phyloP scores from a whole-genome alignment of 2,888 invertebrate genomes.

The Drosophila vallismaia region DNA sequence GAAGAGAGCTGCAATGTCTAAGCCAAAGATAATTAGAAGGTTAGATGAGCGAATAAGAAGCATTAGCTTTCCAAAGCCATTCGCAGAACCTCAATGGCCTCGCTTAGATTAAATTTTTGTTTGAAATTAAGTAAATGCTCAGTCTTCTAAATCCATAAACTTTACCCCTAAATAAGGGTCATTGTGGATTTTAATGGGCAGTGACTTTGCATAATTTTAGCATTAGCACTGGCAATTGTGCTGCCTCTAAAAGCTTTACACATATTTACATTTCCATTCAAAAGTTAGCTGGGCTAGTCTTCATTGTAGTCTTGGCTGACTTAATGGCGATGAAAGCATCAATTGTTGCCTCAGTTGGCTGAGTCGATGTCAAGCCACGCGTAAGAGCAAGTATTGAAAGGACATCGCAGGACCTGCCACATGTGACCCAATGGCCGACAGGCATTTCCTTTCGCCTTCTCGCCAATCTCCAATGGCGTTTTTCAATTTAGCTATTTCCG shows the following conservation, averaged over 20 bases:
- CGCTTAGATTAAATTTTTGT: background rate
- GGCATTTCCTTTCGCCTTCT: constrained; percentile 36
- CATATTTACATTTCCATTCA: constrained; percentile 16
- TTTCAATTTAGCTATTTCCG: constrained; percentile 76
- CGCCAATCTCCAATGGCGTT: constrained; percentile 66
- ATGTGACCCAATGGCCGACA: constrained; percentile 46
- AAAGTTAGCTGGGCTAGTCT: constrained; percentile 11
- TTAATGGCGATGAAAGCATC: constrained; percentile 54
- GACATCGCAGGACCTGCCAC: constrained; percentile 35
- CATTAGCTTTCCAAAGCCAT: constrained; percentile 4
- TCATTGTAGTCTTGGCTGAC: constrained; percentile 13
- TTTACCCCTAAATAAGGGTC: background rate
- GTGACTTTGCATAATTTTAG: constrained; percentile 1
- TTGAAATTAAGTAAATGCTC: background rate
- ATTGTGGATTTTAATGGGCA: background rate
- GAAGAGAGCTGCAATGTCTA: background rate
- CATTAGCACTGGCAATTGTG: background rate
- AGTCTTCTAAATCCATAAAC: background rate
- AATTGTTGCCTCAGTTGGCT: constrained; percentile 45
- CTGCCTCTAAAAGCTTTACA: background rate
- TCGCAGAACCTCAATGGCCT: background rate
- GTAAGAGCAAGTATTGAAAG: background rate
- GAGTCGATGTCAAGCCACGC: constrained; percentile 26
- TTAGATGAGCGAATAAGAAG: background rate
- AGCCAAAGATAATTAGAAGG: background rate